A percentile compares a stretch with the other conserved stretches of the same genome.
Evolutionary conservation across 37 sponge, comb jelly and placozoan genomes (phyloP).

Genomic region (Diacarnus erythraeanus): DNA sequence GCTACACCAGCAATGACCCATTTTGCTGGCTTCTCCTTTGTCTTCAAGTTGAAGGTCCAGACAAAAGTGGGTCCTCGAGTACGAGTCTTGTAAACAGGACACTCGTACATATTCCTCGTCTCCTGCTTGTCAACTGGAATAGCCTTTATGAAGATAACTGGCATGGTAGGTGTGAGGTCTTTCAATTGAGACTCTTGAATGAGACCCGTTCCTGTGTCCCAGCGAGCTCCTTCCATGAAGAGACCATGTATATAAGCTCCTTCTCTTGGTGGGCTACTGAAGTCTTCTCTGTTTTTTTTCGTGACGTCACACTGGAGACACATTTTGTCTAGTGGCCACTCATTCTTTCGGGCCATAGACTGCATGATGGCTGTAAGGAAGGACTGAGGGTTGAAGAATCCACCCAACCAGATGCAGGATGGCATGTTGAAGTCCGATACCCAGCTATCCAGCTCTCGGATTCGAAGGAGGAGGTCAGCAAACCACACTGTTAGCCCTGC

Average conservation of each 20-base stretch:
- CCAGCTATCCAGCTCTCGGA: constrained; percentile 96
- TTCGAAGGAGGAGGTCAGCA: constrained; percentile 83
- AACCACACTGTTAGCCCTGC: constrained; percentile 83
- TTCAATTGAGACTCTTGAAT: constrained; percentile 94
- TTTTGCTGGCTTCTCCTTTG: constrained; percentile 95
- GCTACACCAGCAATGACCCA: constrained; percentile 98
- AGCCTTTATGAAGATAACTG: constrained; percentile 96
- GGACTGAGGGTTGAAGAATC: constrained; percentile 99
- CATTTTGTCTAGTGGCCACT: constrained; percentile 99
- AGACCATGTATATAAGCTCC: constrained; percentile 96
- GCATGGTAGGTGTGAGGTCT: constrained; percentile 93
- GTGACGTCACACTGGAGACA: constrained; percentile 97
- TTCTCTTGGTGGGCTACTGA: constrained; percentile 94
- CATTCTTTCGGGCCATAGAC: constrained; percentile 98
- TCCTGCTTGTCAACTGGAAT: constrained; percentile 97
- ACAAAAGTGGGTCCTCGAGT: constrained; percentile 96
- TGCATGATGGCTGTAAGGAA: constrained; percentile 99
- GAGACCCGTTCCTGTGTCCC: constrained; percentile 89
- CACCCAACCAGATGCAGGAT: constrained; percentile 93
- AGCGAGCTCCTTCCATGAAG: constrained; percentile 98
- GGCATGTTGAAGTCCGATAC: constrained; percentile 97
- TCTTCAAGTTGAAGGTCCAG: constrained; percentile 99
- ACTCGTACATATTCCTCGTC: constrained; percentile 94
- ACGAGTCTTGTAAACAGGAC: constrained; percentile 97
- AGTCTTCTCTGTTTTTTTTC: constrained; percentile 94